Evolutionary conservation across 2,797 vertebrate genomes (phyloP).

Genomic region (Eleutherodactylus coqui): DNA sequence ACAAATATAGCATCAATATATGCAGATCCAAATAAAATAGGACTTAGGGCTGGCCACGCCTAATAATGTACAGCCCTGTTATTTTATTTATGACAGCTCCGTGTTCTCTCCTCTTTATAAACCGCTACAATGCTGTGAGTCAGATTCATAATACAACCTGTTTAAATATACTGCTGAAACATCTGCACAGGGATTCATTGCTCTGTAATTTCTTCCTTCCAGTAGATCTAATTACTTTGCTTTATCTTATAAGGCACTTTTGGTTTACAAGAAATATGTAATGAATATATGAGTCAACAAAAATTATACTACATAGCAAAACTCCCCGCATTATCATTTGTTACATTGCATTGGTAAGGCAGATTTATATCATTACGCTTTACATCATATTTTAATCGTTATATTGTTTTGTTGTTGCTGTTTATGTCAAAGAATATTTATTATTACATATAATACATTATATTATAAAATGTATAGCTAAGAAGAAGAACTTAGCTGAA

Average conservation of each 20-base stretch:
- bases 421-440: not conserved
- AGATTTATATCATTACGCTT: not conserved
- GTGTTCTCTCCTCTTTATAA: slow-evolving; percentile 23
- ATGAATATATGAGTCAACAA: slow-evolving; percentile 25
- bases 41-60: slow-evolving; percentile 33
- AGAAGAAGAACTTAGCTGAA: not conserved
- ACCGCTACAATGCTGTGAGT: slow-evolving; percentile 21
- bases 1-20: not conserved
- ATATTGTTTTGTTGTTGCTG: not conserved
- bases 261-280: slow-evolving; percentile 49
- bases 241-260: slow-evolving; percentile 48
- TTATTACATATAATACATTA: not conserved
- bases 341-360: not conserved
- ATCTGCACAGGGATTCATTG: slow-evolving; percentile 43
- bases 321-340: not conserved
- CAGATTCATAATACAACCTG: slow-evolving; percentile 37
- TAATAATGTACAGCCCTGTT: slow-evolving; percentile 41
- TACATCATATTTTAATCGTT: not conserved
- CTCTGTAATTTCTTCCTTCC: slow-evolving; percentile 40
- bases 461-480: not conserved
- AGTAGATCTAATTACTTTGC: slow-evolving; percentile 52
- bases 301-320: slow-evolving; percentile 12
- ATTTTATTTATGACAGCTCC: slow-evolving; percentile 45
- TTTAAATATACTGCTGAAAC: slow-evolving; percentile 55
- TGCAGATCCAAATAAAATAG: not conserved